Base-by-base conservation (phyloP, 2,888 invertebrate genomes). In the Sphaeridia pumilis region DNA sequence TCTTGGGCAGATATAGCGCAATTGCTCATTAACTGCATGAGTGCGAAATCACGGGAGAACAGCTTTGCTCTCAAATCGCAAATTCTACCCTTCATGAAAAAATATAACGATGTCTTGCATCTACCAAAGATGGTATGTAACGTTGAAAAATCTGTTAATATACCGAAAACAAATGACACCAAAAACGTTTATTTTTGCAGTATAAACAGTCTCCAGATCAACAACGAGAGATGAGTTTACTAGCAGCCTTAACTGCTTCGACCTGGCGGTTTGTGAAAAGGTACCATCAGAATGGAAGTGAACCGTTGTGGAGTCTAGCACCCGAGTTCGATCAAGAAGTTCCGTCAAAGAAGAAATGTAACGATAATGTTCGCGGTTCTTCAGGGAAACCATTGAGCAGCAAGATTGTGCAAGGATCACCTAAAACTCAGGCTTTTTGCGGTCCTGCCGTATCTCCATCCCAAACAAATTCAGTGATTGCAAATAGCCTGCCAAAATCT, bases 1-100 rank as follows among this genome's bases (percentile, higher is more conserved):
- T 55, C 50, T 27, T 65, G 65, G 63, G 58, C 63, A 1, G 65
- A 65, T 38, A 58, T 65, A 0, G 65, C 59, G 21, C 54, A 58
- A 42, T 51, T 65, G 12, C 52, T 65, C n/a, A 49, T 65, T 22
- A 58, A 53, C 25, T 65, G 65, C 48, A 42, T 65, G 14, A 50
- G 56, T 7, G 58, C 54, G 31, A 54, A 54, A 38, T 34, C 41
- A 21, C 21, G 46, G 4, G 54, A 47, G n/a, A 56, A 58, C 21
- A 49, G 57, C 47, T 65, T 65, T 49, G 60, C 63, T 46, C 44
- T 65, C 26, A 63, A 65, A 35, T 36, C 46, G 7, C 45, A 59
- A 43, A 57, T 63, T 7, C 57, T 65, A 26, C 65, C 63, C 4
- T 65, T 61, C 46, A 56, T 58, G 38, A 59, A 60, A 5, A 46